Conservation (phyloP, 2,113 vertebrate genomes). For the Varanus salvator region DNA sequence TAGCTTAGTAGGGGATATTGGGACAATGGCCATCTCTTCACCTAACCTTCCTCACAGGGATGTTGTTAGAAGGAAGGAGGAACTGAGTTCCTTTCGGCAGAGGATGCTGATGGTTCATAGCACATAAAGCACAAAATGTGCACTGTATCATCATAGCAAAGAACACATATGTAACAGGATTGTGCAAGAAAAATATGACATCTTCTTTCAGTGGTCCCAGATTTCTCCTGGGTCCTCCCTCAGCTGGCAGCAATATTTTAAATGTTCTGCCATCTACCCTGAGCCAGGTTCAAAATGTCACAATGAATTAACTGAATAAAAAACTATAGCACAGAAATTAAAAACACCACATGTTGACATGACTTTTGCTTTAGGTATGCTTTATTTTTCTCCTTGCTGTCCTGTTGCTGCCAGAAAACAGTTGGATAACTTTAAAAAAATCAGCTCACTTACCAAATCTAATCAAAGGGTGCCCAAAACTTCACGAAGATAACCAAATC, state of each 20-base stretch:
- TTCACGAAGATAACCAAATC: background rate
- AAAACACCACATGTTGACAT: background rate
- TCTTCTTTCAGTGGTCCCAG: too few relatives aligned
- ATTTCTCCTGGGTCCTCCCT: background rate
- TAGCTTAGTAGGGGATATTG: background rate
- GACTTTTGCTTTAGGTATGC: background rate
- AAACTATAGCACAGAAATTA: background rate
- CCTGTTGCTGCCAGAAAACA: background rate
- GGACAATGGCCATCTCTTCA: background rate
- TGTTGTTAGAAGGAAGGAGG: background rate
- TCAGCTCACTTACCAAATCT: background rate
- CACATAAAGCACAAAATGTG: background rate
- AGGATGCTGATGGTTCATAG: background rate
- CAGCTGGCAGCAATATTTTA: background rate
- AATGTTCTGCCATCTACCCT: background rate
- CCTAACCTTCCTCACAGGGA: background rate
- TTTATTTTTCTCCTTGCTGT: background rate
- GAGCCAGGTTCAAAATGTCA: accelerated
- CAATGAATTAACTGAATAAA: too few relatives aligned
- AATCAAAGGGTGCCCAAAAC: background rate
- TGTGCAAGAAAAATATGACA: background rate
- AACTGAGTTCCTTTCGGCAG: too few relatives aligned
- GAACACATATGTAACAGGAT: background rate
- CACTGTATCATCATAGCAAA: background rate
- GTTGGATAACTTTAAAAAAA: background rate